These are phyloP conservation scores for Luperina testacea DNA, from an alignment of 2,888 invertebrate genomes.

Conservation along the genomic window DNA sequence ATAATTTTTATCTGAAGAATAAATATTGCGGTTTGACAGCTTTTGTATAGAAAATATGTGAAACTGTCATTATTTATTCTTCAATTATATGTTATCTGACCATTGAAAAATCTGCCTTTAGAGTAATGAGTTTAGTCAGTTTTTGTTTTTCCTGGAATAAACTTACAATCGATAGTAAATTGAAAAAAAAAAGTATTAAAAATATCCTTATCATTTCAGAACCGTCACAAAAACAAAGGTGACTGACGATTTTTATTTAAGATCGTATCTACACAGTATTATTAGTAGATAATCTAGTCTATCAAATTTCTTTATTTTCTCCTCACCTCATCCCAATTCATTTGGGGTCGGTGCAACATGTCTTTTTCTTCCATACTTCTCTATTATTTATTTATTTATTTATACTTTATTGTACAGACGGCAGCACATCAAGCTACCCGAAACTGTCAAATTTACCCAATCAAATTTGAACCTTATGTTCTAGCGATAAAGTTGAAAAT, in stretches of 20 bases:
- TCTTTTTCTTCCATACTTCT: too few species aligned
- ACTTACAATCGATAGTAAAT: background rate
- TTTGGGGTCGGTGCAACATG: background rate
- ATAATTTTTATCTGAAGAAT: background rate
- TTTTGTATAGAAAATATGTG: background rate
- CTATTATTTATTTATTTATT: background rate
- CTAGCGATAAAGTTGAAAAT: too few species aligned
- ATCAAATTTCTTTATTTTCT: background rate
- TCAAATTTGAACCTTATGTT: too few species aligned
- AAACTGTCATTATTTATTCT: background rate
- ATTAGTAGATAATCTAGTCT: background rate
- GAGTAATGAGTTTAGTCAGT: background rate
- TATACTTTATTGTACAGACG: too few species aligned
- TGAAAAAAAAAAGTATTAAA: background rate
- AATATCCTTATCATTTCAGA: background rate
- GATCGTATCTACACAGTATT: background rate
- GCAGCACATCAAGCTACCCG: too few species aligned
- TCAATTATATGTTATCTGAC: background rate
- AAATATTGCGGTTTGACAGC: background rate
- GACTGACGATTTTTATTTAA: background rate
- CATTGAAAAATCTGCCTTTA: too few species aligned
- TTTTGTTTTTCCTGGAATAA: background rate
- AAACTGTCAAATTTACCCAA: too few species aligned
- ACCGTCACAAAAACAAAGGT: background rate
- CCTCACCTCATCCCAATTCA: background rate